phyloP scores from a whole-genome alignment of 2,888 invertebrate genomes.

The Brachypalpus laphriformis region DNA sequence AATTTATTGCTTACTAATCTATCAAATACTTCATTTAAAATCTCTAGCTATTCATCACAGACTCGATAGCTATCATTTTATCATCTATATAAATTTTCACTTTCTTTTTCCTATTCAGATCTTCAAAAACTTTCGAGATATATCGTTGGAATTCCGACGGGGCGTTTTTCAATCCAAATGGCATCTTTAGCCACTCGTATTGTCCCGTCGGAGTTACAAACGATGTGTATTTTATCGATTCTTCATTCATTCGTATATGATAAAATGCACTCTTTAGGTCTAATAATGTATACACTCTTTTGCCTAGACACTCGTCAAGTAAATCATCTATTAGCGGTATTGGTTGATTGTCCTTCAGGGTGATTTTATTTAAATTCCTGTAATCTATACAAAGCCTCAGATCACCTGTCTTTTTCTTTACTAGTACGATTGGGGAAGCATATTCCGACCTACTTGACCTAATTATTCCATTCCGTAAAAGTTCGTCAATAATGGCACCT shows the following conservation, averaged over 20 bases:
- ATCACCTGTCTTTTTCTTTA: constrained; percentile 7
- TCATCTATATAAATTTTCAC: not conserved
- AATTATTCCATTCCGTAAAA: not conserved
- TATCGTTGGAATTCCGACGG: not conserved
- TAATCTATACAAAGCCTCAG: constrained; percentile 14
- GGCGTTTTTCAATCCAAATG: not conserved
- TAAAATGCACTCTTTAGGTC: not conserved
- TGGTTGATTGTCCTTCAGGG: not conserved
- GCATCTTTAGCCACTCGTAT: not conserved
- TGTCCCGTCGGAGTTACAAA: too few species aligned
- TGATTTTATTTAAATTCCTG: not conserved
- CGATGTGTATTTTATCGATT: not conserved
- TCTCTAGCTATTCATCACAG: not conserved
- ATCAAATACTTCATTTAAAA: not conserved
- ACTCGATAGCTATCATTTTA: not conserved
- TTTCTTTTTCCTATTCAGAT: not conserved
- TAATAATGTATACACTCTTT: not conserved
- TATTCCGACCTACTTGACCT: constrained; percentile 20
- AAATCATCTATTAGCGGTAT: constrained; percentile 12
- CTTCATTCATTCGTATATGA: too few species aligned
- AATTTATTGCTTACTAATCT: not conserved
- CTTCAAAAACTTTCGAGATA: not conserved
- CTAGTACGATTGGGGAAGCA: constrained; percentile 18
- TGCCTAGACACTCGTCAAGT: not conserved
- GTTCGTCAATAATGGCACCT: constrained; percentile 13